Base-by-base conservation (phyloP, 2,797 vertebrate genomes). In the Hippopotamyrus pictus region DNA sequence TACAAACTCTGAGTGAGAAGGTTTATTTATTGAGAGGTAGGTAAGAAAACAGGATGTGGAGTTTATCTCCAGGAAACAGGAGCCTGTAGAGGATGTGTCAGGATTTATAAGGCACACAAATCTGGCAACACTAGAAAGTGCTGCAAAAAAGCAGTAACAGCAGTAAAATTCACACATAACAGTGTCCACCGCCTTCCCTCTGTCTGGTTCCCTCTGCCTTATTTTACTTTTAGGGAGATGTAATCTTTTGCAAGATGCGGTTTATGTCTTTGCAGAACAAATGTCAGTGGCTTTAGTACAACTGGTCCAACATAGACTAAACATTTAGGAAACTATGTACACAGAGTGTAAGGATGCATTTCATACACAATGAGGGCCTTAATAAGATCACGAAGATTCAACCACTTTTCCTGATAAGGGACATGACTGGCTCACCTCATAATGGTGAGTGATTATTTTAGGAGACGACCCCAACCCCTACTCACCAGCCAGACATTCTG, bases 11-110 rank as follows among this genome's bases (percentile, higher is more conserved):
- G 12, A 17, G 25, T 51, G 5, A 14, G n/a, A 50, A 86, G 50
- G n/a, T 2, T 79, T 44, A 25, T 86, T 86, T 48, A 86, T 33
- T 29, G n/a, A 50, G 22, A 6, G 83, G 12, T 25, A 86, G 48
- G 50, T 86, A 53, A 53, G 25, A 53, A 29, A 86, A 86, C 83
- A 86, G 83, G 46, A 86, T 41, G 37, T 29, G 12, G 48, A 29
- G 46, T 86, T 86, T 51, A 86, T 53, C 83, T 86, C 46, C 83
- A 86, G 83, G 83, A 86, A 86, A 51, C 83, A 86, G 83, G 29
- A 79, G 17, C 17, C 37, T n/a, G 37, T 9, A n/a, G 41, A 33
- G 19, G 25, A 25, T 14, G 5, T 53, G 48, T 33, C 46, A 53
- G 48, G 22, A 3, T 85, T 50, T n/a, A 85, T 51, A 85, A 44